Base-by-base conservation (phyloP, 2,888 invertebrate species). In the Spodoptera littoralis region DNA sequence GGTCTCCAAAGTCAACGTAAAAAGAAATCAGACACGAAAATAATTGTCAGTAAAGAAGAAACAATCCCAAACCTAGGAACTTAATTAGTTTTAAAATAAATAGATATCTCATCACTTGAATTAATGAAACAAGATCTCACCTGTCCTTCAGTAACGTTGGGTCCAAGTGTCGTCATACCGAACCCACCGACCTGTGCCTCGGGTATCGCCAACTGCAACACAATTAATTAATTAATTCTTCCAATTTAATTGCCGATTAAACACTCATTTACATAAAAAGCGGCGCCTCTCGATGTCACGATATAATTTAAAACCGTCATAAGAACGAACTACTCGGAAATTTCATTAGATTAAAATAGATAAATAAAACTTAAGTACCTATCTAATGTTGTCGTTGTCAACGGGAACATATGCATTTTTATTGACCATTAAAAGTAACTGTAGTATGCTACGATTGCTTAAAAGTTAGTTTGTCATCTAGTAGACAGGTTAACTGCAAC, bases 91-190 rank as follows among this genome's bases (percentile, higher is more conserved):
- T 27, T 2, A 36, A 36, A 36, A 36, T 36, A 36, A 36, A 36
- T 36, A 27, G 27, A 4, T 27, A 36, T 36, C 8, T 36, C 9
- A 0, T 36, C 1, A 36, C 9, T 9, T 36, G 6, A 36, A 36
- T 59, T 11, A 53, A 58, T 54, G 36, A 36, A 36, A 36, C 5
- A 0, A 36, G 36, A 58, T 51, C 70, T 65, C 77, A 94, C 92
- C 93, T 98, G 98, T 3, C 95, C 95, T 3, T 96, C 95, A n/a
- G 94, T 92, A 12, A 98, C 86, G 1, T 91, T 56, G 54, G 55
- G 3, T n/a, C 94, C 92, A 0, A 97, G 95, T 0, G 88, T 58
- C 3, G 86, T 86, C 81, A 86, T 65, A 36, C 86, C 86, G 30
- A 86, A 85, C 2, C 71, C 68, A 0, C 73, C 76, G 18, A 85